Evolutionary conservation across 2,888 invertebrate species (phyloP).

Genomic region (Tridacna crocea): DNA sequence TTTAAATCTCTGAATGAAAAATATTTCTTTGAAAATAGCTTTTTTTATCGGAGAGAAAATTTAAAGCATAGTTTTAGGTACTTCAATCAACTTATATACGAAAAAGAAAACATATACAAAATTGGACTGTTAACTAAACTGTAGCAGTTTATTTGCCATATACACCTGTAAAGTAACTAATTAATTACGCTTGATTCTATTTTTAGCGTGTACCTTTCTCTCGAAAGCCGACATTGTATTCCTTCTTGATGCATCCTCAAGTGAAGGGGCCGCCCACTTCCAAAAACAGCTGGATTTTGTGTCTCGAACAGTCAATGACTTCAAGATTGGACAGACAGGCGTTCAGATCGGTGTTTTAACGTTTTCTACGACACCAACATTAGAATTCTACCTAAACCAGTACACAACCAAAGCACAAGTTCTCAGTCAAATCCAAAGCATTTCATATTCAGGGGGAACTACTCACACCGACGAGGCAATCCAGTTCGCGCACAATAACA

Average conservation of each 20-base stretch:
- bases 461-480: slow-evolving; percentile 67
- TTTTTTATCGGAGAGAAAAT: no score
- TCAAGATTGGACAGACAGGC: slow-evolving; percentile 62
- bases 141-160: no score
- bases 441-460: slow-evolving; percentile 54
- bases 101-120: no score
- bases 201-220: slow-evolving; percentile 66
- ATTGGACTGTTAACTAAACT: no score
- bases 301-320: slow-evolving; percentile 60
- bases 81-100: no score
- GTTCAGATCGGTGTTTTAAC: slow-evolving; percentile 69
- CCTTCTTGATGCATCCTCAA: slow-evolving; percentile 66
- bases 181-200: no score
- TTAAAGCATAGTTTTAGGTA: no score
- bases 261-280: slow-evolving; percentile 65
- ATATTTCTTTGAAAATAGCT: no score
- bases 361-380: slow-evolving; percentile 61
- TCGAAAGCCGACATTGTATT: slow-evolving; percentile 71
- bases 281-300: slow-evolving; percentile 69
- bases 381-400: slow-evolving; percentile 70
- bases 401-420: slow-evolving; percentile 56
- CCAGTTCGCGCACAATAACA: slow-evolving; percentile 53
- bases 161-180: no score
- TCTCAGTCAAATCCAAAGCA: slow-evolving; percentile 62
- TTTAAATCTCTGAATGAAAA: no score